Evolutionary conservation across 2,113 vertebrate species (phyloP), one percentile per base, ranked within the genome.

Genomic region (Chionodraco myersi): DNA sequence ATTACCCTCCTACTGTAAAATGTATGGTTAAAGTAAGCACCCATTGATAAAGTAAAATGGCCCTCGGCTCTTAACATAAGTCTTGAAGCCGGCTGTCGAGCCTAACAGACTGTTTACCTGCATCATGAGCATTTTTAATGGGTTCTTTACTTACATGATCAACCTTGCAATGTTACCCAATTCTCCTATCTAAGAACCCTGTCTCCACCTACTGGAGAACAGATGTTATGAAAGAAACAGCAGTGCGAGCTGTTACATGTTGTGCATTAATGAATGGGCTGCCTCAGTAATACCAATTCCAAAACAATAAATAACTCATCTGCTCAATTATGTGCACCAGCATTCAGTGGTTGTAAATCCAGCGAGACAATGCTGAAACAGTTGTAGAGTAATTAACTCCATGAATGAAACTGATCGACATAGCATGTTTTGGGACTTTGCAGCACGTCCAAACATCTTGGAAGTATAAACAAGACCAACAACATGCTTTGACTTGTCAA

Each of bases 201-300:
- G 75, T 70, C 60, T 61, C 69, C 64, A 53, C 23, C 84, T 82
- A 21, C 75, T 82, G 79, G 75, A 66, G 16, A 48, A 65, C 1
- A 34, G 4, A 47, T 9, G 21, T 2, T 2, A 65, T 11, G 3
- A 6, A 56, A 23, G 3, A 1, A 21, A 65, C 64, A 41, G 2
- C 8, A 59, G 9, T 2, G 4, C 1, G 1, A 41, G 10, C 8
- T 12, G 1, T 6, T 23, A 8, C 2, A 52, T 47, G 14, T 12
- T 64, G 3, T 10, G 7, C 10, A 36, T 41, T 49, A 3, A 63
- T 58, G 13, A 70, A 34, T 15, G 6, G 70, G 9, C 30, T 16
- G 3, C 7, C 13, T 21, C 7, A 62, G 41, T 15, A 1, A 10
- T 7, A 30, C 53, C 15, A 34, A 0, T 5, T 51, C n/a, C 49